Evolutionary conservation across 2,113 vertebrate genomes (phyloP).

Genomic region (Petrocephalus microphthalmus): DNA sequence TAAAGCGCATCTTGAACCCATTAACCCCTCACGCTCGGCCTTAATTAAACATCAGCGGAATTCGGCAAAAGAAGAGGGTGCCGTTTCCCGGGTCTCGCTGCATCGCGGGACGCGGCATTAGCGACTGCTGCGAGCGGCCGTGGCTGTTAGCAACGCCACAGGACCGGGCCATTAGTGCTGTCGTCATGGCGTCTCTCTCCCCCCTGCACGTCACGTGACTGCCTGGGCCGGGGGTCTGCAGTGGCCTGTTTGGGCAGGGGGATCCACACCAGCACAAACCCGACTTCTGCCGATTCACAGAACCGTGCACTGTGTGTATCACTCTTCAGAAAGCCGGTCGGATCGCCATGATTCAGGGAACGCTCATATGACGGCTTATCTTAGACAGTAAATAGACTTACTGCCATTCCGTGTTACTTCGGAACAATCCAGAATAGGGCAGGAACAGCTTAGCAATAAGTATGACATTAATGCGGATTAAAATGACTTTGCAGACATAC

Average conservation of each 20-base stretch:
- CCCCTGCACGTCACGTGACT: neutral
- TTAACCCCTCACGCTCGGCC: slow-evolving; percentile 52
- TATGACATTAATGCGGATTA: neutral
- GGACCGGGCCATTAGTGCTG: slow-evolving; percentile 24
- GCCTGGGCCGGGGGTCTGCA: neutral
- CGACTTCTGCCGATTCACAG: neutral
- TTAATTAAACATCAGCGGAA: slow-evolving; percentile 44
- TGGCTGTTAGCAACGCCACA: neutral
- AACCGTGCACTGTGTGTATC: neutral
- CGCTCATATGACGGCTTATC: neutral
- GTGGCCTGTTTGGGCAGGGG: neutral
- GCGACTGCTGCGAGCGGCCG: neutral
- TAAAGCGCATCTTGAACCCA: slow-evolving; percentile 63
- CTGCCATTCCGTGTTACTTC: neutral
- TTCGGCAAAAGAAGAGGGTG: neutral
- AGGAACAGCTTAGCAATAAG: neutral
- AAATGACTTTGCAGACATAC: neutral
- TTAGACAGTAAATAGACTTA: neutral
- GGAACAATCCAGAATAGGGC: neutral
- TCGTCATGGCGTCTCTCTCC: slow-evolving; percentile 8
- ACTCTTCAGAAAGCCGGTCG: neutral
- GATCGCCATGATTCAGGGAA: neutral
- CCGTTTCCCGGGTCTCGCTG: neutral
- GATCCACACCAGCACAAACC: neutral
- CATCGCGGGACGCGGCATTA: neutral